Percentiles rank a stretch among this genome's conserved stretches.
Conservation (phyloP, 2,113 vertebrate species). For the Gracilinanus agilis region DNA sequence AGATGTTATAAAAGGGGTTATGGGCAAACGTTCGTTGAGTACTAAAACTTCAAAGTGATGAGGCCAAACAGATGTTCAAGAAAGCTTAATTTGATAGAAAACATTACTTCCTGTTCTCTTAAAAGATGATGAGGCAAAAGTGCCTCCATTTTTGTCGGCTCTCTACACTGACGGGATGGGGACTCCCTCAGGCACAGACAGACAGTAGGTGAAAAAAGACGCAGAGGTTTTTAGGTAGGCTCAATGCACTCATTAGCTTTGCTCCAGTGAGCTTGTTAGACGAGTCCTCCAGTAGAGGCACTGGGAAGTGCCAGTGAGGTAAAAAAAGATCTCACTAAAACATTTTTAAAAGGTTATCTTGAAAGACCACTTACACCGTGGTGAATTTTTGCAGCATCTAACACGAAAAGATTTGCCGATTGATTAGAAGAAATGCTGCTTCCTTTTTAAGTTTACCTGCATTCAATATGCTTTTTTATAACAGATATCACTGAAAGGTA, state of each 20-base stretch:
- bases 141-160: background rate
- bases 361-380: background rate
- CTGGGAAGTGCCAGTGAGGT: background rate
- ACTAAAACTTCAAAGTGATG: background rate
- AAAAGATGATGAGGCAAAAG: background rate
- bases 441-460: slow-evolving; percentile 25
- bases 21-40: background rate
- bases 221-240: background rate
- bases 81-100: background rate
- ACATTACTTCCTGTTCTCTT: background rate
- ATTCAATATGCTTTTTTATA: background rate
- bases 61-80: background rate
- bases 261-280: background rate
- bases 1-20: background rate
- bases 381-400: slow-evolving; percentile 47
- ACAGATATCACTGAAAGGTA: background rate
- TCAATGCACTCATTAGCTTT: background rate
- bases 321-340: background rate
- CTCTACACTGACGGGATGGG: too few species aligned
- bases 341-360: background rate
- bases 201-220: background rate
- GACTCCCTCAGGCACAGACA: background rate
- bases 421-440: slow-evolving; percentile 19
- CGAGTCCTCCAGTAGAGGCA: background rate
- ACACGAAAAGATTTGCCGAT: slow-evolving; percentile 37